Evolutionary conservation across 2,797 vertebrate species (phyloP), one percentile per base, ranked within the genome.

Genomic region (Eleutherodactylus coqui): DNA sequence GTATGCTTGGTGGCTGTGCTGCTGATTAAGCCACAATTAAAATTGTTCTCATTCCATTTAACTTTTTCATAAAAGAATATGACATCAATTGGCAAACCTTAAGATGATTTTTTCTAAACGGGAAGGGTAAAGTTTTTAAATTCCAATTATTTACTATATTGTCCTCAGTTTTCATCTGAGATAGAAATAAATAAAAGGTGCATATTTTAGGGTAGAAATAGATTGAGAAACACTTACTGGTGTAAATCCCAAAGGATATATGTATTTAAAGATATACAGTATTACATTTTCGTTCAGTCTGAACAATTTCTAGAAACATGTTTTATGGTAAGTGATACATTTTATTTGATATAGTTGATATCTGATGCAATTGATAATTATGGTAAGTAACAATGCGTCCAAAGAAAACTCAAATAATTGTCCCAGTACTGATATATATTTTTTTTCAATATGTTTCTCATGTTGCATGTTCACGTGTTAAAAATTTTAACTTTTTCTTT

Each of bases 1-100:
- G 97, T 97, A 97, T 98, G 97, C 97, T 98, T 98, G 96, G 97
- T 99, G 97, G 97, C 97, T 98, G 96, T 97, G 96, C 97, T 98
- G 96, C 97, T 98, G 96, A 99, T 97, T 97, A 97, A 96, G 96
- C 96, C 95, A 96, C 97, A 96, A 97, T 97, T 97, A 97, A 96
- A 97, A 95, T 96, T 95, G 94, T 96, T 97, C 95, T 96, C 94
- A 96, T 95, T 94, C 92, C 94, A 96, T 94, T 96, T 96, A 95
- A 96, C 93, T 95, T 92, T 96, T 41, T 41, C 95, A 96, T 95
- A 91, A 93, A 95, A 95, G 92, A 89, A 93, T 94, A 93, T 92
- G 94, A 92, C 94, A 94, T 95, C 94, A 94, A 96, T 96, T 96
- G 96, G 96, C 96, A 95, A 91, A 95, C 93, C 88, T 90, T 93